Base-by-base conservation (phyloP, 1,140 invertebrate genomes). In the Tyrophagus putrescentiae region DNA sequence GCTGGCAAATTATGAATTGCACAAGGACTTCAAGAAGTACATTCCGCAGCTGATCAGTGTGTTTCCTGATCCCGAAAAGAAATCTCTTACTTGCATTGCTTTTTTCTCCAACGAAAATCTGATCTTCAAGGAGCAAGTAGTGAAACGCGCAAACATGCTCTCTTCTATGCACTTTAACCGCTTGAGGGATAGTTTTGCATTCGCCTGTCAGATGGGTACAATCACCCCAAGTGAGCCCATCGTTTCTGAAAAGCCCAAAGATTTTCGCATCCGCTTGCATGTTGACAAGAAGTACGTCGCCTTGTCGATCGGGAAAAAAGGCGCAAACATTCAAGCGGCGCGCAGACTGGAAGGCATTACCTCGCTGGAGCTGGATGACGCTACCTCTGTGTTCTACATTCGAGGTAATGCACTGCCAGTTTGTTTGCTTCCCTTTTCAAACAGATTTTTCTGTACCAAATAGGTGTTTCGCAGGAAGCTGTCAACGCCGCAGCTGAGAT, bases 401-500 rank as follows among this genome's bases (percentile, higher is more conserved):
- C 32, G 21, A 54, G 52, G 52, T 53, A 53, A 53, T 31, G 29
- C 21, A 27, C n/a, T 7, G 31, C 31, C 7, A 48, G 31, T 18
- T 18, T 7, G 9, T 7, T 25, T 25, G 7, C 45, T 25, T 7
- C 34, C 6, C 7, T 53, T 53, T 53, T 6, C 6, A 53, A 7
- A 27, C 34, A 6, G 7, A 11, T 48, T 11, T 23, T 48, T n/a
- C 5, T 5, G 21, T 6, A 48, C 28, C n/a, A 23, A 7, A 5
- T n/a, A 53, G 50, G 50, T 33, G 25, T 34, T 11, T 27, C 13
- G n/a, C 16, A 21, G 11, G 52, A 54, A 54, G 25, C 11, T 54
- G 52, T 54, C 27, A 54, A 31, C 25, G 52, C 52, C n/a, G 52
- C 31, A 32, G 27, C 13, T 54, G n/a, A n/a, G n/a, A n/a, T 54